Evolutionary conservation across 1,140 invertebrate genomes (phyloP), one percentile per base, ranked within the genome.

Genomic region (Drosophila biarmipes): DNA sequence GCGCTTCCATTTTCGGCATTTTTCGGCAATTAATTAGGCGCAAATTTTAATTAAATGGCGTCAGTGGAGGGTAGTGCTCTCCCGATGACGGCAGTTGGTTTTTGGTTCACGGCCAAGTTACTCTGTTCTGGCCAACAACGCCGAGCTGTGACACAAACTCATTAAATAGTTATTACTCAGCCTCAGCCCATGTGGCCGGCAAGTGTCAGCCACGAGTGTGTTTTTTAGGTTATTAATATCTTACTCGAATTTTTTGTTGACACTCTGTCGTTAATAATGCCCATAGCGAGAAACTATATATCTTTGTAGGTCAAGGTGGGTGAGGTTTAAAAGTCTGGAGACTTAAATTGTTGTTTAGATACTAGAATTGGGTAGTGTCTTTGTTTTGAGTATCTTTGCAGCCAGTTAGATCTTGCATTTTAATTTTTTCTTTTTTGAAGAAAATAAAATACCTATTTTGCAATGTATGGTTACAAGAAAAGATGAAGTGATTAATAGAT

Each of bases 111-210:
- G 72, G 81, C 77, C 51, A 77, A 55, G 42, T 63, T 38, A 38
- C 29, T 53, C n/a, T 27, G 27, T 37, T 40, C 61, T 53, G 19
- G 43, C 53, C 40, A 67, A 62, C 64, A 15, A 24, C 24, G 24
- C 17, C 54, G 37, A 19, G 38, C 37, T 72, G 43, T 72, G 55
- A 43, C 48, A 67, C 75, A 80, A 77, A 78, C 67, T 86, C 81
- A 86, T 86, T 86, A 86, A 86, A 86, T 78, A 86, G 85, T 80
- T 86, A 86, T 86, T 87, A 81, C 78, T 78, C 73, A 79, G 73
- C 61, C 56, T 78, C 73, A 79, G 73, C 56, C 53, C 62, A 35
- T 64, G 58, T 46, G 17, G 5, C 69, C 21, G 40, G 38, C 38
- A 63, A 57, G 59, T 87, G 78, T 78, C 78, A 78, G 56, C 52